These are phyloP conservation scores for Zaprionus bogoriensis DNA, from an alignment of 2,888 invertebrate species.

Conservation along the genomic window DNA sequence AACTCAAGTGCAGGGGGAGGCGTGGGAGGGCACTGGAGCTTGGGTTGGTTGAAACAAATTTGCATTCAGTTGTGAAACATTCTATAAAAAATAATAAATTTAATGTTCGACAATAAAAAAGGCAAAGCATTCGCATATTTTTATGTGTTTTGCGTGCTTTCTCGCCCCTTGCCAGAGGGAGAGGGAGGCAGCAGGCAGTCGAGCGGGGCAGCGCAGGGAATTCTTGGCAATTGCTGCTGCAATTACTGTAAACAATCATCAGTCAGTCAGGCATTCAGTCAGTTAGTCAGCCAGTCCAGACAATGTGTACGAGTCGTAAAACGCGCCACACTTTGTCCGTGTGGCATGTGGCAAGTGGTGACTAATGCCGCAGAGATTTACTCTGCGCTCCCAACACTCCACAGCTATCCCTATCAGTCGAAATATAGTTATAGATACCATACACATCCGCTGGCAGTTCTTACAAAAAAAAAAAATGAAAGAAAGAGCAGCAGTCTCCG, in stretches of 20 bases:
- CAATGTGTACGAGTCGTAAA: conserved; percentile 56
- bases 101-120: conserved; percentile 76
- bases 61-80: conserved; percentile 78
- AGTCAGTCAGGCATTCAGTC: conserved; percentile 33
- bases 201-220: too few relatives aligned
- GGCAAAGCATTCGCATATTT: conserved; percentile 66
- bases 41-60: conserved; percentile 51
- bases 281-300: conserved; percentile 25
- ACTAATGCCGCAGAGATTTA: conserved; percentile 38
- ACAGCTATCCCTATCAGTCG: conserved; percentile 6
- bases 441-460: conserved; percentile 24
- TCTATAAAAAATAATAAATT: conserved; percentile 78
- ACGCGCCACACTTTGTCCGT: conserved; percentile 36
- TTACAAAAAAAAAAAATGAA: background rate
- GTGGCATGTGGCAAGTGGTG: conserved; percentile 31
- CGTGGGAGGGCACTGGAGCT: background rate
- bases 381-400: too few relatives aligned
- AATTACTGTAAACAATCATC: conserved; percentile 72
- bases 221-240: conserved; percentile 63
- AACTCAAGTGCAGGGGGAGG: conserved; percentile 18
- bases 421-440: background rate
- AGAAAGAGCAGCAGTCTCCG: too few relatives aligned
- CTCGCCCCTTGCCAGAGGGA: background rate
- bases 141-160: conserved; percentile 69
- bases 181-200: too few relatives aligned